Conservation (phyloP, 2,113 vertebrate genomes). For the Aleadryas rufinucha region DNA sequence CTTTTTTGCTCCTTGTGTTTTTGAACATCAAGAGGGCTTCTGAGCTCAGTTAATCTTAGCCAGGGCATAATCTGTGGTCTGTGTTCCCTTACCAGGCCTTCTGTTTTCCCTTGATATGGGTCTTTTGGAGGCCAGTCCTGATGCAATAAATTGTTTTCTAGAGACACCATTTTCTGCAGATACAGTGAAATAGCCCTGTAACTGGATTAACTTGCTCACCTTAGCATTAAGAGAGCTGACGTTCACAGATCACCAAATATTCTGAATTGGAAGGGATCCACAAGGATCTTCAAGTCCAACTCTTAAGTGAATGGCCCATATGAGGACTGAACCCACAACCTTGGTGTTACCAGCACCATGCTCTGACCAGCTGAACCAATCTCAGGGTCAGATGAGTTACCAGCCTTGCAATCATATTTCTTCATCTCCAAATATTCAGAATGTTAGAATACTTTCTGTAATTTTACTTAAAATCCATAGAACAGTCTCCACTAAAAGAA, state of each 20-base stretch:
- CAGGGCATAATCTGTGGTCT: background rate
- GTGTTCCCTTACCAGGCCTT: background rate
- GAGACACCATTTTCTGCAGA: background rate
- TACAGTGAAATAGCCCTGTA: background rate
- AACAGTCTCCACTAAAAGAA: background rate
- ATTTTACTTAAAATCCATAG: background rate
- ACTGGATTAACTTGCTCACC: background rate
- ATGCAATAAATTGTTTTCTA: background rate
- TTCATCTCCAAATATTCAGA: background rate
- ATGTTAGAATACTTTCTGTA: background rate
- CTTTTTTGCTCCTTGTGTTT: background rate
- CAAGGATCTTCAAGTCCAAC: fast-evolving
- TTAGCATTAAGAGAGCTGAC: background rate
- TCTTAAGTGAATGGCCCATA: background rate
- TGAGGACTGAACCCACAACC: background rate
- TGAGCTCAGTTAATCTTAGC: background rate
- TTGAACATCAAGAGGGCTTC: background rate
- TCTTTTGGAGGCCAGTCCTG: background rate
- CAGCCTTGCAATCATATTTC: background rate
- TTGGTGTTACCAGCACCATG: background rate
- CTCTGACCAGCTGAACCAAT: background rate
- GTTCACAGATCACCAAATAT: background rate
- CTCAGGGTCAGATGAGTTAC: background rate
- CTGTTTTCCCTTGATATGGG: background rate
- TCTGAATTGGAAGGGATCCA: background rate